A percentile compares a stretch with the other conserved stretches of the same genome.
These are phyloP conservation scores for Archivesica marissinica DNA, from an alignment of 1,140 invertebrate genomes.

Conservation along the genomic window DNA sequence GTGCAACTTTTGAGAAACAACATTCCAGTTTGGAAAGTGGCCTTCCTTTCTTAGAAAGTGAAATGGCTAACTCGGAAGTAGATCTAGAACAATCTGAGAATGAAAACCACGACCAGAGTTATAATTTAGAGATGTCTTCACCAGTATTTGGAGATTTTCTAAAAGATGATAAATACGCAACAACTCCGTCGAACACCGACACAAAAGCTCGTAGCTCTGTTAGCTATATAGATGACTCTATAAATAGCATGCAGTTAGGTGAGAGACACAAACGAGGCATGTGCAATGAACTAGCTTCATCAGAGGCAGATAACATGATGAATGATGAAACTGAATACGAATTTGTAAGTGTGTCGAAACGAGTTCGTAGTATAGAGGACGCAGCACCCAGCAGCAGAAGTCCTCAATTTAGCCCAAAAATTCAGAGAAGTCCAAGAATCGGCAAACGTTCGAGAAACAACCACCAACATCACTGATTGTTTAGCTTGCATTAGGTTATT, in stretches of 20 bases:
- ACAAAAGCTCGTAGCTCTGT: conserved; percentile 12
- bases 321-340: conserved; percentile 31
- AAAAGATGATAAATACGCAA: background rate
- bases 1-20: background rate
- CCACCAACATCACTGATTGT: conserved; percentile 33
- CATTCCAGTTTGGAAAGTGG: background rate
- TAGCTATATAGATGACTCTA: conserved; percentile 44
- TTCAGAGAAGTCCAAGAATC: conserved; percentile 44
- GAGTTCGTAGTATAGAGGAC: conserved; percentile 38
- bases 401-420: conserved; percentile 37
- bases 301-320: background rate
- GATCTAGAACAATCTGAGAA: background rate
- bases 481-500: too few species aligned
- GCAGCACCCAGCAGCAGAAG: background rate
- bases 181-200: background rate
- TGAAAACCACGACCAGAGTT: background rate
- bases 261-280: conserved; percentile 54
- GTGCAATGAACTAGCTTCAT: conserved; percentile 24
- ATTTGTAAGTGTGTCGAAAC: conserved; percentile 50
- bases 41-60: background rate
- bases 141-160: background rate
- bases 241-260: conserved; percentile 44
- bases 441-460: conserved; percentile 35
- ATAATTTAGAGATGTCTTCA: background rate
- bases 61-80: background rate